A percentile compares a stretch with the other conserved stretches of the same genome.
Conservation (phyloP, 2,888 invertebrate genomes). For the Alsophila aescularia region DNA sequence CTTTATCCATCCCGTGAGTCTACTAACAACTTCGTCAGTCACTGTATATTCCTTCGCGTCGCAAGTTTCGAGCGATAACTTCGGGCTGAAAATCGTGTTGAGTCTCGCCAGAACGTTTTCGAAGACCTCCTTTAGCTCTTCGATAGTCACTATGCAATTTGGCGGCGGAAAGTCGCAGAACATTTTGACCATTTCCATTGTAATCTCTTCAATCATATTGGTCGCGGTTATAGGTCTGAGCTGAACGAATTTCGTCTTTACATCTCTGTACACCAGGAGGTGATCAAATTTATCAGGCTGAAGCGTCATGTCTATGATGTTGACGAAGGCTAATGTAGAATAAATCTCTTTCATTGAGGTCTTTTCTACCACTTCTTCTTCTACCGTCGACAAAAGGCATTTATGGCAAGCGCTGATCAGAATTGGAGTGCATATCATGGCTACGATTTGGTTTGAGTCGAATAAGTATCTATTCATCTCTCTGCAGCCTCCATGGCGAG, state of each 20-base stretch:
- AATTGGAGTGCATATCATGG: neutral
- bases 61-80: neutral
- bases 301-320: constrained; percentile 7
- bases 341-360: neutral
- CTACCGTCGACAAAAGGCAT: neutral
- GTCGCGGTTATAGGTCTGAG: neutral
- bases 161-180: constrained; percentile 4
- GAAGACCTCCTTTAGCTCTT: neutral
- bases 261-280: constrained; percentile 5
- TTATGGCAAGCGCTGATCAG: neutral
- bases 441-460: neutral
- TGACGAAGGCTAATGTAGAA: neutral
- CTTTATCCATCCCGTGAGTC: neutral
- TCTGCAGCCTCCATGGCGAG: neutral
- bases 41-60: neutral
- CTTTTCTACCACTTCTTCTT: neutral
- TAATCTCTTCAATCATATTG: neutral
- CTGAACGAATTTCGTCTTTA: neutral
- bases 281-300: neutral
- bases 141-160: neutral
- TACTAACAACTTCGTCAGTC: neutral
- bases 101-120: neutral
- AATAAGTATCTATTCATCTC: constrained; percentile 5
- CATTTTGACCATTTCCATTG: constrained; percentile 12
- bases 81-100: neutral